A percentile compares a stretch with the other conserved stretches of the same genome.
These are phyloP conservation scores for Thalpophila matura DNA, from an alignment of 2,888 invertebrate species.

Conservation along the genomic window DNA sequence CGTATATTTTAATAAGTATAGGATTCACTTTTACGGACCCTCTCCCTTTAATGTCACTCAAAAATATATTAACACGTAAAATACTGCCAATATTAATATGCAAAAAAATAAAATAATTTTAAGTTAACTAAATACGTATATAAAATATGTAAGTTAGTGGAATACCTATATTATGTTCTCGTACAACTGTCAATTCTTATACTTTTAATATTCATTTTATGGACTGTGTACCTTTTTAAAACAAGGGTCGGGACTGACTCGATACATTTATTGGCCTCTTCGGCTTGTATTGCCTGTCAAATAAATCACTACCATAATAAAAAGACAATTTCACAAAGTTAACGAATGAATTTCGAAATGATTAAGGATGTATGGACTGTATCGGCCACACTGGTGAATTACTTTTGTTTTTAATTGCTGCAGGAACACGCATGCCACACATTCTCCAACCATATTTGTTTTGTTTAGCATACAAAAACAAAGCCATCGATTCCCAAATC, in stretches of 20 bases:
- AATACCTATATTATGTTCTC: conserved; percentile 69
- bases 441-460: conserved; percentile 21
- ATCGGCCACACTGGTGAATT: conserved; percentile 52
- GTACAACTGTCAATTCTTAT: conserved; percentile 74
- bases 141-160: conserved; percentile 53
- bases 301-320: conserved; percentile 87
- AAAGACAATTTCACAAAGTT: conserved; percentile 81
- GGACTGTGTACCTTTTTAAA: conserved; percentile 69
- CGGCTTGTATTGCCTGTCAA: conserved; percentile 80
- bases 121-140: conserved; percentile 35
- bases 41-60: conserved; percentile 23
- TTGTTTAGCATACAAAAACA: conserved; percentile 18
- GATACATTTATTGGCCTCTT: conserved; percentile 84
- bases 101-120: conserved; percentile 32
- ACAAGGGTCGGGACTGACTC: conserved; percentile 82
- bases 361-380: conserved; percentile 75
- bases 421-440: conserved; percentile 36
- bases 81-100: conserved; percentile 36
- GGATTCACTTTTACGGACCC: conserved; percentile 12
- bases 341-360: conserved; percentile 81
- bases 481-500: conserved; percentile 19
- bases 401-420: conserved; percentile 51
- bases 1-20: conserved; percentile 26
- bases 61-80: conserved; percentile 48
- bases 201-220: conserved; percentile 70